phyloP scores from a whole-genome alignment of 2,888 invertebrate genomes.

The Eudemis profundana region DNA sequence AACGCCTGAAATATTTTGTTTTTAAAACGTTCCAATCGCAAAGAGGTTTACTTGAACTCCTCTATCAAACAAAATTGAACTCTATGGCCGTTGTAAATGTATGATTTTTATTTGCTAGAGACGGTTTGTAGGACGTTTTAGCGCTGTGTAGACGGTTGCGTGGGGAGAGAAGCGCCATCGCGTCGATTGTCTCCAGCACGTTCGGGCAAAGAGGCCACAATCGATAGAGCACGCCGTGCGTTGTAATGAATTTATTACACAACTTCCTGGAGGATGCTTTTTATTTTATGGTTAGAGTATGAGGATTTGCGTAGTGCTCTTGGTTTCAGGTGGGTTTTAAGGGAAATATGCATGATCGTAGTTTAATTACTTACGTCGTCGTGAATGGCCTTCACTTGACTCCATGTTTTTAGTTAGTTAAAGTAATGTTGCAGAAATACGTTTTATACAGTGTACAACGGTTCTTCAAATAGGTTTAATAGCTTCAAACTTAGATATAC shows the following conservation, averaged over 20 bases:
- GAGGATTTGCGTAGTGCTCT: constrained; percentile 13
- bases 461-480: too few relatives aligned
- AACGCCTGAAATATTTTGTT: constrained; percentile 39
- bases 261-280: constrained; percentile 50
- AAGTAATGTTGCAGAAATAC: background rate
- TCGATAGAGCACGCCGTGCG: constrained; percentile 85
- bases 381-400: background rate
- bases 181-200: constrained; percentile 84
- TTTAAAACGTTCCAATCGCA: constrained; percentile 13
- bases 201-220: constrained; percentile 82
- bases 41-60: background rate
- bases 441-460: background rate
- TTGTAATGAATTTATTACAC: constrained; percentile 83
- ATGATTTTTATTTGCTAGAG: background rate
- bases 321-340: constrained; percentile 12
- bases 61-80: background rate
- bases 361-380: constrained; percentile 19
- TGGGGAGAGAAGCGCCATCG: constrained; percentile 83
- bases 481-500: too few relatives aligned
- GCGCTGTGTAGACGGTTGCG: constrained; percentile 62
- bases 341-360: constrained; percentile 17
- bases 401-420: background rate
- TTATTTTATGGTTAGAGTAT: constrained; percentile 28
- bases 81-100: background rate
- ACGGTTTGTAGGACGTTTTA: constrained; percentile 53